Evolutionary conservation across 2,888 invertebrate genomes (phyloP).

Genomic region (Tortrix viridana): DNA sequence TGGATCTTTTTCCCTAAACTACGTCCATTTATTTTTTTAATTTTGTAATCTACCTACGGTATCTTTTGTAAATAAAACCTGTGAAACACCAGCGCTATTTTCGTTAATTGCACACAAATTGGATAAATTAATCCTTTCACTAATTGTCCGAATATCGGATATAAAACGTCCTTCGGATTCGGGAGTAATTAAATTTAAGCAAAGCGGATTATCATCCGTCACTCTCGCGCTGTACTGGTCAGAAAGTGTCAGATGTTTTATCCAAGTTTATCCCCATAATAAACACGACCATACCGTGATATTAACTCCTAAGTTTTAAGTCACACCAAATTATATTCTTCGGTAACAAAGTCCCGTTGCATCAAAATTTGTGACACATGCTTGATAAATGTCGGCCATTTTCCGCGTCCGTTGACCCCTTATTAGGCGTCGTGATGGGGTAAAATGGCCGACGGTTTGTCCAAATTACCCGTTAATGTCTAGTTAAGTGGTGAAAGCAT

Average conservation of each 20-base stretch:
- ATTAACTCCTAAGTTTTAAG: too few relatives aligned
- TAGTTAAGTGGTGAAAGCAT: constrained; percentile 3
- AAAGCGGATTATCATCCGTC: constrained; percentile 9
- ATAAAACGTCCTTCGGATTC: constrained; percentile 8
- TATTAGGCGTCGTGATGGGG: constrained; percentile 52
- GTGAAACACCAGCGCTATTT: not conserved
- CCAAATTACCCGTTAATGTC: constrained; percentile 45
- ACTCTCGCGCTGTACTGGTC: too few relatives aligned
- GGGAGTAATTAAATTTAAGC: constrained; percentile 10
- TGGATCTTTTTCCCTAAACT: too few relatives aligned
- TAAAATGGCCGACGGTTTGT: constrained; percentile 53
- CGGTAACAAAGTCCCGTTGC: constrained; percentile 43
- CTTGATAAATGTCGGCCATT: constrained; percentile 61
- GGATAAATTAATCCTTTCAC: constrained; percentile 18
- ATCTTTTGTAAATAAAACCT: not conserved
- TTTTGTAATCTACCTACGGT: too few relatives aligned
- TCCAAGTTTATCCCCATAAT: too few relatives aligned
- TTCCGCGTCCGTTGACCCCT: constrained; percentile 57
- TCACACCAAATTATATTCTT: too few relatives aligned
- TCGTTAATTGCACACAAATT: constrained; percentile 18
- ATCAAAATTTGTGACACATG: constrained; percentile 58
- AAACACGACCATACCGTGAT: too few relatives aligned
- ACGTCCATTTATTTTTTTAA: too few relatives aligned
- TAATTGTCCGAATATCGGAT: constrained; percentile 29
- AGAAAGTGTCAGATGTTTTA: too few relatives aligned